Base-by-base conservation (phyloP, 2,888 invertebrate genomes). In the Drosophila anomalata region DNA sequence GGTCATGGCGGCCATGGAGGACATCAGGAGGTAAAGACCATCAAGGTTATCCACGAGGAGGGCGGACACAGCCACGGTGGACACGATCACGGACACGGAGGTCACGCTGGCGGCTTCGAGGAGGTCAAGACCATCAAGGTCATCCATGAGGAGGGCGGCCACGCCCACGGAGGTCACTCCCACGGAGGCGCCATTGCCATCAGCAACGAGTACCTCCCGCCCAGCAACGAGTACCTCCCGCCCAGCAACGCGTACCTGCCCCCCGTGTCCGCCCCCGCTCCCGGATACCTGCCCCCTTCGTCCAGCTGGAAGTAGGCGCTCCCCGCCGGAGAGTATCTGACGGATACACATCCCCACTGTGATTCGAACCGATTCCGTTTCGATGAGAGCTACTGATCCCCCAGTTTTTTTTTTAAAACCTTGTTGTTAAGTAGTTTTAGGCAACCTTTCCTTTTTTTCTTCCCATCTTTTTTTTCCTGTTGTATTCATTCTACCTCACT, bases 401-500 rank as follows among this genome's bases (percentile, higher is more conserved):
- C 22, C 53, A 53, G 26, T 53, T 26, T 20, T 42, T 36, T 41
- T 42, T 42, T 42, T 42, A 20, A 9, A 8, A 22, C 44, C 20
- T 44, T 11, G 22, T 44, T 44, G 84, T 88, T 87, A 73, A 78
- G 77, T 87, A 87, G 81, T 88, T 81, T 71, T 86, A 81, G 42
- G 51, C 52, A 55, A 36, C 24, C 51, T 59, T 11, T 46, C 62
- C 61, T 78, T 77, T 68, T 70, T 54, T 61, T 48, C 8, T 22
- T 22, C 46, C 46, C 51, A 54, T 58, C 36, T 70, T 82, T 73
- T 63, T 53, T 58, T 57, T 59, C 41, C 29, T 52, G 72, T 73
- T 66, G 51, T 47, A 48, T 41, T 55, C 65, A 66, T 66, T 12
- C 1, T 17, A 53, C 14, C 26, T 48, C 65, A 55, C 41, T 22